phyloP scores from a whole-genome alignment of 2,797 vertebrate species.

The Lagodon rhomboides region DNA sequence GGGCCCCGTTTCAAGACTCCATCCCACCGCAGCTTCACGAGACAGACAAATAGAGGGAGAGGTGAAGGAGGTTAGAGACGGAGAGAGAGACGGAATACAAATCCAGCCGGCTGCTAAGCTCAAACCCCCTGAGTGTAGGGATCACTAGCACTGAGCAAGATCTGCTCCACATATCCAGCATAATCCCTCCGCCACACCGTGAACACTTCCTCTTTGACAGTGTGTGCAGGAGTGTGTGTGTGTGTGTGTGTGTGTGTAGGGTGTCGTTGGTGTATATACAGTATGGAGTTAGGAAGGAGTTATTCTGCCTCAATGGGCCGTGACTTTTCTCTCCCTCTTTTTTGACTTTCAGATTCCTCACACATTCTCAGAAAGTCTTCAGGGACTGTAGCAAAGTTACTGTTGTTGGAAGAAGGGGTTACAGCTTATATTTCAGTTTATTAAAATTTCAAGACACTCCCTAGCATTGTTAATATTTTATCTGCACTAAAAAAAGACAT shows the following conservation, averaged over 20 bases:
- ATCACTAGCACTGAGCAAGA: slow-evolving; percentile 68
- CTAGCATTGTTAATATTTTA: background rate
- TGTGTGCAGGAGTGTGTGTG: slow-evolving; percentile 29
- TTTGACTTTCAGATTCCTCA: background rate
- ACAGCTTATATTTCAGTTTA: background rate
- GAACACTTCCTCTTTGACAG: slow-evolving; percentile 54
- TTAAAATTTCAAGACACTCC: background rate
- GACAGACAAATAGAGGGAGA: slow-evolving; percentile 42
- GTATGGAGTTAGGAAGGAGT: slow-evolving; percentile 37
- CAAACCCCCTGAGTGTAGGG: slow-evolving; percentile 59
- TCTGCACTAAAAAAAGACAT: background rate
- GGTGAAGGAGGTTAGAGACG: slow-evolving; percentile 46
- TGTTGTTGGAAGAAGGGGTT: background rate
- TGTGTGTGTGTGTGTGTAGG: slow-evolving; percentile 22
- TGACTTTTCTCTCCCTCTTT: slow-evolving; percentile 11
- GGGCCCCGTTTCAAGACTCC: slow-evolving; percentile 16
- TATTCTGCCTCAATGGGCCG: slow-evolving; percentile 48
- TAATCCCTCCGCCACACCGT: slow-evolving; percentile 65
- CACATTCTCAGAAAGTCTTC: background rate
- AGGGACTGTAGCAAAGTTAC: background rate
- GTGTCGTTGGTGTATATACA: slow-evolving; percentile 29
- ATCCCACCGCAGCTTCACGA: slow-evolving; percentile 9
- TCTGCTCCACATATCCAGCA: slow-evolving; percentile 71
- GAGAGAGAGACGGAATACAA: slow-evolving; percentile 50
- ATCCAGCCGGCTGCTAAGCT: slow-evolving; percentile 61